Conservation (phyloP, 2,888 invertebrate species). For the Agriopis marginaria region DNA sequence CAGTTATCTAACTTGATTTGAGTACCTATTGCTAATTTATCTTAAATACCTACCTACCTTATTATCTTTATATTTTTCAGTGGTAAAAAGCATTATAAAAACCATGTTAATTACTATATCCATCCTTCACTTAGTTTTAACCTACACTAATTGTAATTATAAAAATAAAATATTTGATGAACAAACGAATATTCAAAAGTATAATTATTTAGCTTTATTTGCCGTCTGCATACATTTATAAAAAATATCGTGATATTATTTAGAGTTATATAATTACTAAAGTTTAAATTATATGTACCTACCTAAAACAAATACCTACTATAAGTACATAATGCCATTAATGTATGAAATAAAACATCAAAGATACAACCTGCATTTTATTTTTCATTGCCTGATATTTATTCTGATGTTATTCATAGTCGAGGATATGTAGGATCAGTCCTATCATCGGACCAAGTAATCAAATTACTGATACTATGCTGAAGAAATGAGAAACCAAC, state of each 20-base stretch:
- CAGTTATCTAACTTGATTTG: conserved; percentile 65
- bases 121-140: conserved; percentile 2
- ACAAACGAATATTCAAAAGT: conserved; percentile 29
- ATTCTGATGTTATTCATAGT: too few relatives aligned
- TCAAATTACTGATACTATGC: too few relatives aligned
- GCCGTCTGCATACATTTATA: conserved; percentile 29
- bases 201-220: conserved; percentile 34
- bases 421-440: not conserved
- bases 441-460: too few relatives aligned
- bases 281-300: conserved; percentile 58
- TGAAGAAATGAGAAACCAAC: too few relatives aligned
- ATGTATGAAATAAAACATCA: conserved; percentile 52
- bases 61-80: not conserved
- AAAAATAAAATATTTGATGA: conserved; percentile 39
- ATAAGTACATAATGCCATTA: conserved; percentile 60
- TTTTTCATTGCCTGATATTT: not conserved
- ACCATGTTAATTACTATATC: not conserved
- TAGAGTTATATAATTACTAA: conserved; percentile 51
- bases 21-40: too few relatives aligned
- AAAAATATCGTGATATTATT: conserved; percentile 71
- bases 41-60: too few relatives aligned
- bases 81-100: not conserved
- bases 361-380: conserved; percentile 41
- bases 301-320: conserved; percentile 54
- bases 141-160: not conserved